Conservation (phyloP, 2,888 invertebrate genomes). For the Saturnia japonica region DNA sequence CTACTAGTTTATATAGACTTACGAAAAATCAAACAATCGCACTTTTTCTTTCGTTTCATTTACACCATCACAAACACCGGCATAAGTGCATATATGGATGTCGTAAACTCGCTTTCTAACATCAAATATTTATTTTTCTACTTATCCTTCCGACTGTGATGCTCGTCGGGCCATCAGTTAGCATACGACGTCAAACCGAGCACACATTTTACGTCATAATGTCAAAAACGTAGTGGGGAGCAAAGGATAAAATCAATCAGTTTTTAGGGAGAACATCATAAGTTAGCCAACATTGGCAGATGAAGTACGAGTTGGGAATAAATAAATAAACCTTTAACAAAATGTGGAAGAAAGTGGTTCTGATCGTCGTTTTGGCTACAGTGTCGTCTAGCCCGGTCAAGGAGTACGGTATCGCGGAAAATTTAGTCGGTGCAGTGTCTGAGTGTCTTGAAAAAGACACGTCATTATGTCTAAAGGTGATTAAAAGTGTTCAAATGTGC, state of each 20-base stretch:
- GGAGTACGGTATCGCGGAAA: constrained; percentile 69
- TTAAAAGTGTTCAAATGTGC: constrained; percentile 32
- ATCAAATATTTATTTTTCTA: constrained; percentile 80
- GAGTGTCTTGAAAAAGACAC: constrained; percentile 83
- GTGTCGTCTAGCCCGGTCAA: constrained; percentile 67
- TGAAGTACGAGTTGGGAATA: constrained; percentile 50
- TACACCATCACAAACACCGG: constrained; percentile 64
- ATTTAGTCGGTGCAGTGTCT: constrained; percentile 70
- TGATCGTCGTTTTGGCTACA: constrained; percentile 66
- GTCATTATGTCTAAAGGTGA: constrained; percentile 84
- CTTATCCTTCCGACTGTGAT: constrained; percentile 69
- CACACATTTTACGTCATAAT: constrained; percentile 69
- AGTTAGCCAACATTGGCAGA: constrained; percentile 65
- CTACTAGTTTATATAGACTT: constrained; percentile 43
- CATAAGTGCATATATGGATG: constrained; percentile 61
- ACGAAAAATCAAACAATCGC: constrained; percentile 76
- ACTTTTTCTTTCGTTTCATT: constrained; percentile 81
- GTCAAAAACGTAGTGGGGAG: constrained; percentile 66
- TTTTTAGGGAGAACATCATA: constrained; percentile 76
- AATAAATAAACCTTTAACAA: constrained; percentile 31
- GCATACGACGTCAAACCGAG: constrained; percentile 61
- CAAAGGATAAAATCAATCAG: constrained; percentile 76
- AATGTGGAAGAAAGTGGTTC: constrained; percentile 68
- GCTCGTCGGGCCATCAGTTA: constrained; percentile 64
- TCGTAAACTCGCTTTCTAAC: constrained; percentile 77